Conservation (phyloP, 2,113 vertebrate species). For the Proteles cristata region DNA sequence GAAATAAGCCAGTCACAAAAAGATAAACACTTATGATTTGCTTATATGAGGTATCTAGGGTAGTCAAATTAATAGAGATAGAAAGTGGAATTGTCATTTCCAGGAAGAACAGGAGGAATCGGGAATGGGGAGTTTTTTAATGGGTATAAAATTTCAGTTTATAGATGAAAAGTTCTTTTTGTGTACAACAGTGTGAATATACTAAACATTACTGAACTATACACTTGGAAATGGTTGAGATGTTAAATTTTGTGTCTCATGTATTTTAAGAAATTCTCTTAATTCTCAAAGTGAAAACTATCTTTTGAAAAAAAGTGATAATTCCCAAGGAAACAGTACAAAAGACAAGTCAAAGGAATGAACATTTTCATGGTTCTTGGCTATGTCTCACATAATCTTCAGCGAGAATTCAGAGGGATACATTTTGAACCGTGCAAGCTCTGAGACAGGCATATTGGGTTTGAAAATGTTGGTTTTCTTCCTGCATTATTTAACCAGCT, state of each 20-base stretch:
- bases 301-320: neutral
- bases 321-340: neutral
- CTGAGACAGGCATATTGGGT: neutral
- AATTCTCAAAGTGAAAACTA: slow-evolving; percentile 31
- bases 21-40: neutral
- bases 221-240: neutral
- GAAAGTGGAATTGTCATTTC: neutral
- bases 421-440: neutral
- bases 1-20: slow-evolving; percentile 18
- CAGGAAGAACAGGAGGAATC: neutral
- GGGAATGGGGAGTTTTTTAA: neutral
- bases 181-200: neutral
- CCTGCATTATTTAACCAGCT: neutral
- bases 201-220: neutral
- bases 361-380: neutral
- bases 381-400: neutral
- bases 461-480: neutral
- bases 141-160: neutral
- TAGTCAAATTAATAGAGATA: neutral
- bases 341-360: slow-evolving; percentile 33
- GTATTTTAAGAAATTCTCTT: neutral
- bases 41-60: neutral
- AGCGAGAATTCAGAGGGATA: neutral
- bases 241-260: neutral
- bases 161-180: neutral